These are phyloP conservation scores for Cheirogaleus major DNA, from an alignment of 2,797 vertebrate genomes.

Conservation along the genomic window DNA sequence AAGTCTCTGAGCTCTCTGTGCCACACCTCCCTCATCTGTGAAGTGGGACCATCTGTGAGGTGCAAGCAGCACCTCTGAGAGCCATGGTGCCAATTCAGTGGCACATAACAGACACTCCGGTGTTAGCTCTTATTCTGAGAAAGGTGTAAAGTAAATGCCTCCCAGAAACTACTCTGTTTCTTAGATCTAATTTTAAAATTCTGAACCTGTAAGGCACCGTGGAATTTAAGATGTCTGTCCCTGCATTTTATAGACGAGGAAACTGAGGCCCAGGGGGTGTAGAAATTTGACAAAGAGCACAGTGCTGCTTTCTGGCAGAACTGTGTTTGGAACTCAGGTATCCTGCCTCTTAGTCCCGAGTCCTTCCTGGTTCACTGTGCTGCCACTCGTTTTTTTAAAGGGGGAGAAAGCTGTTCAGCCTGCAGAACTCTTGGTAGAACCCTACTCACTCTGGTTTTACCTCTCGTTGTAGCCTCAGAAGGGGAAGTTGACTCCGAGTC, in stretches of 20 bases:
- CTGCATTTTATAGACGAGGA: not conserved
- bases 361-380: rapidly evolving
- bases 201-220: not conserved
- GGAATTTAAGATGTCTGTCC: not conserved
- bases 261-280: not conserved
- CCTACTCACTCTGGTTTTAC: not conserved
- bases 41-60: not conserved
- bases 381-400: rapidly evolving
- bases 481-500: constrained; percentile 89
- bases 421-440: not conserved
- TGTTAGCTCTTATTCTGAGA: not conserved
- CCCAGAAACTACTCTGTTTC: not conserved
- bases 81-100: rapidly evolving
- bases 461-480: constrained; percentile 91
- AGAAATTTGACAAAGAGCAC: not conserved
- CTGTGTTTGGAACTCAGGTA: not conserved
- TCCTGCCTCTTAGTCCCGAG: not conserved
- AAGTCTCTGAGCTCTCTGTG: rapidly evolving
- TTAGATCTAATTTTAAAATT: not conserved
- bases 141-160: not conserved
- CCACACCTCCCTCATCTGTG: not conserved
- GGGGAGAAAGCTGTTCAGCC: too few species aligned
- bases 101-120: rapidly evolving
- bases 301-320: not conserved
- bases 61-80: rapidly evolving